phyloP scores from a whole-genome alignment of 2,797 vertebrate genomes.

The Ambastaia sidthimunki region DNA sequence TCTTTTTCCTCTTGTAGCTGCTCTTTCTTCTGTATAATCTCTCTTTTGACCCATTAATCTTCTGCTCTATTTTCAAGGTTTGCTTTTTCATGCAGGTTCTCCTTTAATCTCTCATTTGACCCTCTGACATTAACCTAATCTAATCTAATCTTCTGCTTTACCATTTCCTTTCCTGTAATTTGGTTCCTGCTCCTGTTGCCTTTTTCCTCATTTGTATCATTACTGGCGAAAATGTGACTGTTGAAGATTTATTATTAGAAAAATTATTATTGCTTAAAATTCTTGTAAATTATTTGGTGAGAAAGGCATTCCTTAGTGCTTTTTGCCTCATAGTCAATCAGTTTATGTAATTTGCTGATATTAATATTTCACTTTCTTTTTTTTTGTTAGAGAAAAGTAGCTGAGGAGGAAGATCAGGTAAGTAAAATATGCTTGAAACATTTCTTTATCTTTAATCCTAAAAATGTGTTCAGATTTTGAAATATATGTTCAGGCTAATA shows the following conservation, averaged over 20 bases:
- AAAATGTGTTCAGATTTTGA: too few species aligned
- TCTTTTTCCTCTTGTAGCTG: constrained; percentile 44
- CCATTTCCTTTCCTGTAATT: constrained; percentile 17
- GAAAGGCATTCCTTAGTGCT: background rate
- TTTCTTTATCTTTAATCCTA: background rate
- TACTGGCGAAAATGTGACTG: background rate
- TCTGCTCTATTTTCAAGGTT: constrained; percentile 15
- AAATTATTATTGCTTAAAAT: too few species aligned
- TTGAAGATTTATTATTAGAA: background rate
- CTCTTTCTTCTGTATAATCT: constrained; percentile 49
- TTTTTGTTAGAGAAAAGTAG: constrained; percentile 23
- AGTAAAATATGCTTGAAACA: constrained; percentile 9
- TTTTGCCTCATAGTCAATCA: background rate
- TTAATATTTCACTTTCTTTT: constrained; percentile 19
- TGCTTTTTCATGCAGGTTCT: constrained; percentile 49
- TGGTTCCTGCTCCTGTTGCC: background rate
- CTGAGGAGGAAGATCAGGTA: constrained; percentile 37
- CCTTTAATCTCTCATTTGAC: constrained; percentile 21
- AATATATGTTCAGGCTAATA: too few species aligned
- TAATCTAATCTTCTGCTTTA: background rate
- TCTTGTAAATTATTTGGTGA: background rate
- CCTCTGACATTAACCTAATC: constrained; percentile 19
- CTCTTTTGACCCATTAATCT: constrained; percentile 54
- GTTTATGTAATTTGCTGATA: background rate
- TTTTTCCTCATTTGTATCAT: background rate